These are phyloP conservation scores for Poecilia wingei DNA, from an alignment of 2,797 vertebrate species.

Conservation along the genomic window DNA sequence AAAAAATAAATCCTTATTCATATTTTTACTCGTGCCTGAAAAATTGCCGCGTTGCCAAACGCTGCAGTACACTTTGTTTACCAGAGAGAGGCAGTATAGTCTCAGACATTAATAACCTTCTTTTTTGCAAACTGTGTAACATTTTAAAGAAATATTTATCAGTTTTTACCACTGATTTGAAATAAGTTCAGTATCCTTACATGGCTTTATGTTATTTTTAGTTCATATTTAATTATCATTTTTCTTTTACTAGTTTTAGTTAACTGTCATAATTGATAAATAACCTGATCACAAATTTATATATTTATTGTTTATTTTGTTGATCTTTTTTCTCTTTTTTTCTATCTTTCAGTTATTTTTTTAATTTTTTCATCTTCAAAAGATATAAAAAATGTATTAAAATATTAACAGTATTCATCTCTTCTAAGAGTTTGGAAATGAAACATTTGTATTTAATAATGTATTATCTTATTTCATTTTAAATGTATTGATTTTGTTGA, in stretches of 20 bases:
- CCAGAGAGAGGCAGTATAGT: constrained; percentile 47
- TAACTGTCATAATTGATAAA: not conserved
- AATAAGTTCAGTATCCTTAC: not conserved
- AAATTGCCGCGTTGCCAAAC: not conserved
- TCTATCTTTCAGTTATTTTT: not conserved
- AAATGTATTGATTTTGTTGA: not conserved
- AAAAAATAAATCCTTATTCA: not conserved
- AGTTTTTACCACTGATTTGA: not conserved
- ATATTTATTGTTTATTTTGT: not conserved
- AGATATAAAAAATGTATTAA: not conserved
- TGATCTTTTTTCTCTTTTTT: not conserved
- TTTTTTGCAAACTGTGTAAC: not conserved
- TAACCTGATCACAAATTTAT: not conserved
- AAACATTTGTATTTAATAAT: not conserved
- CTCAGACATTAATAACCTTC: not conserved
- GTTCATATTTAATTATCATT: not conserved
- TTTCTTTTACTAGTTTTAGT: not conserved
- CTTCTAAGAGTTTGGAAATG: not conserved
- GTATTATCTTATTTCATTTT: not conserved
- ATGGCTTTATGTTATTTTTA: not conserved
- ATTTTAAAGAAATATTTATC: not conserved
- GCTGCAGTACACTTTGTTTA: not conserved
- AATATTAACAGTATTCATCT: not conserved
- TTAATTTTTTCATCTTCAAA: not conserved
- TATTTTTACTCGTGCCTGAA: not conserved